Conservation (phyloP, 2,888 invertebrate species). For the Disparrhopalites patrizii region DNA sequence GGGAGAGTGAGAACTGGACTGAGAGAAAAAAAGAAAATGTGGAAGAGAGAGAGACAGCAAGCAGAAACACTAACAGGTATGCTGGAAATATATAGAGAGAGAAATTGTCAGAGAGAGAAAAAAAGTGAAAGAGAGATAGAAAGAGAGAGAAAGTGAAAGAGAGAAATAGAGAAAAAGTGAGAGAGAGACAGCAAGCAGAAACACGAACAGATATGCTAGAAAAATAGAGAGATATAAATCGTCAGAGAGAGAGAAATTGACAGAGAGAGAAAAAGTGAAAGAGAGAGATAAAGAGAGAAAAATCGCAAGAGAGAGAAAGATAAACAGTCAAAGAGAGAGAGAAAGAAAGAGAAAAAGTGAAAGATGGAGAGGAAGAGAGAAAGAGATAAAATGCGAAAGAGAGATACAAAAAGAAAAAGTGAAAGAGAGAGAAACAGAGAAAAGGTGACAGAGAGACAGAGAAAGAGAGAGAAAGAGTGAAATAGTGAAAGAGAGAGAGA, state of each 20-base stretch:
- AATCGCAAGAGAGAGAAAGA: not conserved
- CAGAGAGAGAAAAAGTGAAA: slow-evolving; percentile 5
- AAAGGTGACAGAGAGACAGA: slow-evolving; percentile 7
- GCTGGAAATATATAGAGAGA: not conserved
- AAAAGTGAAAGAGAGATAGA: not conserved
- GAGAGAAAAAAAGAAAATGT: not conserved
- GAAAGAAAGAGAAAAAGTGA: not conserved
- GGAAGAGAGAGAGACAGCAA: not conserved
- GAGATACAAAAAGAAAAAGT: not conserved
- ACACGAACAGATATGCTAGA: no score
- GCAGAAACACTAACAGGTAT: no score
- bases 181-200: no score
- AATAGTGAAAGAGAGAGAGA: not conserved
- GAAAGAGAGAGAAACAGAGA: no score
- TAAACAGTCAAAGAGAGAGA: not conserved
- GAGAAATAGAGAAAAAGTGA: no score
- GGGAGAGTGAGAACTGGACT: not conserved
- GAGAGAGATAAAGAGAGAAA: slow-evolving; percentile 21
- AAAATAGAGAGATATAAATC: no score
- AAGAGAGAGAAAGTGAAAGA: no score
- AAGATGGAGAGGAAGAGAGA: not conserved
- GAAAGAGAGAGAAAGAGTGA: not conserved
- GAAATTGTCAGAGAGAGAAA: not conserved
- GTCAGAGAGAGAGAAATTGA: not conserved
- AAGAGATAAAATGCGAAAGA: slow-evolving; percentile 10